phyloP scores from a whole-genome alignment of 1,140 invertebrate species.

The Calliphora vicina region DNA sequence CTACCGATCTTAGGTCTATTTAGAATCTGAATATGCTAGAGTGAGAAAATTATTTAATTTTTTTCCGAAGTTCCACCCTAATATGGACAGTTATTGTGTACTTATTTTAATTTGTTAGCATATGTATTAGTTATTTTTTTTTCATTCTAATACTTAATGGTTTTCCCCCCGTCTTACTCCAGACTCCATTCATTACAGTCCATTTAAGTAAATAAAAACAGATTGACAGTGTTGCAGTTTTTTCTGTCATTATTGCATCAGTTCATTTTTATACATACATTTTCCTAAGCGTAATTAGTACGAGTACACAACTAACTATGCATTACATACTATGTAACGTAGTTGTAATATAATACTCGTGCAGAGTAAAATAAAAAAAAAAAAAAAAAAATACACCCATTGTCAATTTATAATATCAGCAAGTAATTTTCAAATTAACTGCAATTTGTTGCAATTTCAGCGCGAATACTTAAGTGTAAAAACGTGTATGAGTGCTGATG shows the following conservation, averaged over 20 bases:
- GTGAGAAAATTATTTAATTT: too few species aligned
- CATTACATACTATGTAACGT: not conserved
- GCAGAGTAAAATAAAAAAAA: too few species aligned
- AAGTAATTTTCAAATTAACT: conserved; percentile 10
- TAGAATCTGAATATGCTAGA: too few species aligned
- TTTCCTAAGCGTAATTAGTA: not conserved
- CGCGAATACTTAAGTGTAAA: not conserved
- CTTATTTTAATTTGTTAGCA: not conserved
- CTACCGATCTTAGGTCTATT: too few species aligned
- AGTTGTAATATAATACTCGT: too few species aligned
- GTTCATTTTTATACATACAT: not conserved
- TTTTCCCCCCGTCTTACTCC: not conserved
- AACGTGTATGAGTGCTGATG: not conserved
- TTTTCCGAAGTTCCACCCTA: too few species aligned
- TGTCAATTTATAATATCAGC: not conserved
- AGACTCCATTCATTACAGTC: not conserved
- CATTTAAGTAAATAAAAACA: not conserved
- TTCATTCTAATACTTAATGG: not conserved
- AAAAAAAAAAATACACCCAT: not conserved
- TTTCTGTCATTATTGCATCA: not conserved
- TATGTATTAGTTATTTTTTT: not conserved
- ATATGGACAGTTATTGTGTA: not conserved
- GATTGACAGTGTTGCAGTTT: not conserved
- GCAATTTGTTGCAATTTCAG: not conserved
- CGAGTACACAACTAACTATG: too few species aligned